phyloP scores from a whole-genome alignment of 2,113 vertebrate species.

The Microcebus jonahi region DNA sequence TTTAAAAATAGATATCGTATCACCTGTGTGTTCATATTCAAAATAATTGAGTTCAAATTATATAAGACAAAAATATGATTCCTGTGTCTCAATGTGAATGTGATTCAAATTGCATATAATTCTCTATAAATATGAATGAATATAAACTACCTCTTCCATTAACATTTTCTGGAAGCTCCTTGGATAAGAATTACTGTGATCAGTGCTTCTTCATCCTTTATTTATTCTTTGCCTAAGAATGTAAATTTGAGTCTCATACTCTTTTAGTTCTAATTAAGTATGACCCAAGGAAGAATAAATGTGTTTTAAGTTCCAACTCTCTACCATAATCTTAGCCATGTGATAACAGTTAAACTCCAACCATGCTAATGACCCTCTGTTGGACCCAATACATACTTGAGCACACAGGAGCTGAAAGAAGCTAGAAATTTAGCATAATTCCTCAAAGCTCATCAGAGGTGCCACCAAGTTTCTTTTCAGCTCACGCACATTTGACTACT shows the following conservation, averaged over 20 bases:
- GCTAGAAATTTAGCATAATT: background rate
- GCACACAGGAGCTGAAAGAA: background rate
- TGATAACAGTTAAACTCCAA: background rate
- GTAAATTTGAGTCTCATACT: background rate
- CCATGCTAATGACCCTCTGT: background rate
- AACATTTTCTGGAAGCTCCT: background rate
- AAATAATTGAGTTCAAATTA: conserved; percentile 33
- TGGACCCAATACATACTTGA: background rate
- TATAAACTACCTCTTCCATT: background rate
- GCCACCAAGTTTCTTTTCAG: background rate
- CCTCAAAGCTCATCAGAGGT: background rate
- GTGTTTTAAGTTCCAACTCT: background rate
- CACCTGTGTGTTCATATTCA: background rate
- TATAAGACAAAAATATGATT: background rate
- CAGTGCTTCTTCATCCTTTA: background rate
- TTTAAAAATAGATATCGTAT: background rate
- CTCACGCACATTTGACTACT: background rate
- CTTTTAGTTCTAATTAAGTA: conserved; percentile 34
- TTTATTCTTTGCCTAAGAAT: background rate
- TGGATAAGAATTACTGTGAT: background rate
- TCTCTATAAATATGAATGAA: background rate
- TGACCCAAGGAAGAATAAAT: conserved; percentile 19
- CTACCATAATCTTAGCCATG: background rate
- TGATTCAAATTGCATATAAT: background rate
- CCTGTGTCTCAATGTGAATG: background rate